These are phyloP conservation scores for Tachyglossus aculeatus DNA, from an alignment of 2,797 vertebrate species.

Conservation along the genomic window DNA sequence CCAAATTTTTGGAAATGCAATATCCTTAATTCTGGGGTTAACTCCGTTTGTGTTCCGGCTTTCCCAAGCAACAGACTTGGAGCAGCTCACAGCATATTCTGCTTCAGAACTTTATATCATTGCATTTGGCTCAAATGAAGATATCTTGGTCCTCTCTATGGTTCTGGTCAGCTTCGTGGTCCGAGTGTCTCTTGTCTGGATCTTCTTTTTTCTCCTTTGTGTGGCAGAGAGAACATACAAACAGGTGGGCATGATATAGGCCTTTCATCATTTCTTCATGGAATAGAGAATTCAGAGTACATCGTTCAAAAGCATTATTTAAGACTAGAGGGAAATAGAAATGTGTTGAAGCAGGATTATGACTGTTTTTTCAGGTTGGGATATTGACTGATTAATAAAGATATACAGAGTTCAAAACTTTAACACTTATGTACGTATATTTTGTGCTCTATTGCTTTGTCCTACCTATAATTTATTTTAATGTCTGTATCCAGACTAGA, in stretches of 20 bases:
- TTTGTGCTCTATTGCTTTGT: too few relatives aligned
- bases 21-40: slow-evolving; percentile 88
- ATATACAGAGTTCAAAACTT: too few relatives aligned
- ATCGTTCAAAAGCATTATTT: too few relatives aligned
- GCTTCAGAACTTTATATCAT: slow-evolving; percentile 84
- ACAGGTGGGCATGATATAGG: slow-evolving; percentile 80
- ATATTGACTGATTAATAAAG: too few relatives aligned
- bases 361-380: too few relatives aligned
- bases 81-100: slow-evolving; percentile 86
- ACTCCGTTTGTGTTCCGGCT: slow-evolving; percentile 91
- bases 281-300: too few relatives aligned
- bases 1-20: slow-evolving; percentile 93
- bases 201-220: slow-evolving; percentile 98
- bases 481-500: too few relatives aligned
- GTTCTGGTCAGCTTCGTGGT: slow-evolving; percentile 91
- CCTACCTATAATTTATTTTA: too few relatives aligned
- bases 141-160: slow-evolving; percentile 86
- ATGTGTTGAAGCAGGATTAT: too few relatives aligned
- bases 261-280: too few relatives aligned
- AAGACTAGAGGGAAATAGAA: too few relatives aligned
- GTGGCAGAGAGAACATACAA: slow-evolving; percentile 98
- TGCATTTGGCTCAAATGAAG: slow-evolving; percentile 86
- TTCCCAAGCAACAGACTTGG: slow-evolving; percentile 88
- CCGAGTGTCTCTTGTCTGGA: slow-evolving; percentile 93
- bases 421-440: too few relatives aligned